A percentile compares a stretch with the other conserved stretches of the same genome.
Conservation (phyloP, 2,888 invertebrate species). For the Mongoloraphidia duomilia region DNA sequence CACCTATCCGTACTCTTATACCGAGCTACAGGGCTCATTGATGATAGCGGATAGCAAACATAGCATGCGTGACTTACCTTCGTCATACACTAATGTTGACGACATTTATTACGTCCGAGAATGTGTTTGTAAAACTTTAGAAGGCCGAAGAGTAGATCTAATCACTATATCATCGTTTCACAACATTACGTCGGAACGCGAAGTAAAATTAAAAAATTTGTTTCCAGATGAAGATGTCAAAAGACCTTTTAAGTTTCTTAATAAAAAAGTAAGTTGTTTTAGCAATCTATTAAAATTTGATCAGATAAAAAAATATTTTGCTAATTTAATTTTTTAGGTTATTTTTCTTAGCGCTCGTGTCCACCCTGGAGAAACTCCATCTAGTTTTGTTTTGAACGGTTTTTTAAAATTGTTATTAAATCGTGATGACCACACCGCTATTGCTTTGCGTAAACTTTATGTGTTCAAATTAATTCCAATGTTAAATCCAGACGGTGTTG, state of each 20-base stretch:
- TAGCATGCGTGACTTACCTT: slow-evolving; percentile 29
- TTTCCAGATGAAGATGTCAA: slow-evolving; percentile 54
- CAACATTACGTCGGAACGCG: slow-evolving; percentile 56
- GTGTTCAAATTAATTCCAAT: slow-evolving; percentile 86
- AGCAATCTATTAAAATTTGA: background rate
- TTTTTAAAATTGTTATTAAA: slow-evolving; percentile 64
- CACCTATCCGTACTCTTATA: slow-evolving; percentile 79
- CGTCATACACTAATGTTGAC: slow-evolving; percentile 32
- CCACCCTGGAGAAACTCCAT: slow-evolving; percentile 86
- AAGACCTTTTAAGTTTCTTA: slow-evolving; percentile 58
- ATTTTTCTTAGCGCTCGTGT: slow-evolving; percentile 79
- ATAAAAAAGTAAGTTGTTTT: slow-evolving; percentile 49
- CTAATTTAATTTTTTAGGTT: slow-evolving; percentile 35
- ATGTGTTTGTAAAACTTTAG: slow-evolving; percentile 61
- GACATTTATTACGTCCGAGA: slow-evolving; percentile 78
- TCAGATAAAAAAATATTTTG: background rate
- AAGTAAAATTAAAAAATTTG: slow-evolving; percentile 53
- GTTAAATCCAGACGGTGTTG: slow-evolving; percentile 84
- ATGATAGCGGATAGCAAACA: slow-evolving; percentile 50
- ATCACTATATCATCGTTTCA: slow-evolving; percentile 71
- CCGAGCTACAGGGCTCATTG: slow-evolving; percentile 62
- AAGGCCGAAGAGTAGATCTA: slow-evolving; percentile 63
- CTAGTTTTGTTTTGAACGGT: slow-evolving; percentile 81
- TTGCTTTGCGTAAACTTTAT: slow-evolving; percentile 53
- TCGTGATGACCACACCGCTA: slow-evolving; percentile 60